Conservation (phyloP, 2,113 vertebrate species). For the Melanotaenia duboulayi region DNA sequence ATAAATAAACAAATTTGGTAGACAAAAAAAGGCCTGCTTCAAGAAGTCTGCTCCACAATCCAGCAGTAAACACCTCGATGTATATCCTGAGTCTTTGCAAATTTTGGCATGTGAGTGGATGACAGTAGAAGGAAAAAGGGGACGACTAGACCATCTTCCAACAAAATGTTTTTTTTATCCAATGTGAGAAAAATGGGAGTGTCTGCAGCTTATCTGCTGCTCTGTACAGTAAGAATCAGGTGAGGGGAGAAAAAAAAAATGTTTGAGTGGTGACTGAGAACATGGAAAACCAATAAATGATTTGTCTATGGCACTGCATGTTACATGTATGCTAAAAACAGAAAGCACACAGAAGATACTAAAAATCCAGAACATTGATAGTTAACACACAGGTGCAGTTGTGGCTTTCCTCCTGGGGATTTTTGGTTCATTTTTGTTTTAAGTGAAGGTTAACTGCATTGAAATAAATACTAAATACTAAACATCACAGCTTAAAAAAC, state of each 20-base stretch:
- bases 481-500: conserved; percentile 58
- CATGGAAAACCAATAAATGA: conserved; percentile 16
- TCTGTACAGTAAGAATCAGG: background rate
- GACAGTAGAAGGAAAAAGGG: conserved; percentile 33
- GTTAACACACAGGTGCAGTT: conserved; percentile 35
- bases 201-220: conserved; percentile 28
- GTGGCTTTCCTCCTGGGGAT: conserved; percentile 63
- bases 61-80: conserved; percentile 55
- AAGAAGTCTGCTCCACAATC: conserved; percentile 36
- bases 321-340: conserved; percentile 33
- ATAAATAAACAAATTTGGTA: conserved; percentile 37
- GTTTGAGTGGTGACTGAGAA: background rate
- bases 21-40: conserved; percentile 47
- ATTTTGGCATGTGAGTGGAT: conserved; percentile 54
- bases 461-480: conserved; percentile 79
- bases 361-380: conserved; percentile 35
- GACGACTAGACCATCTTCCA: conserved; percentile 15
- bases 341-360: conserved; percentile 17
- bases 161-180: background rate
- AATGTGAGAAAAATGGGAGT: conserved; percentile 33
- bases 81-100: conserved; percentile 73
- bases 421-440: conserved; percentile 73
- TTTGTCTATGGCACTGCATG: conserved; percentile 49
- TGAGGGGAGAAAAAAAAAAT: background rate
- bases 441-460: conserved; percentile 60